Conservation (phyloP, 1,140 invertebrate species). For the Drosophila ohnishii region DNA sequence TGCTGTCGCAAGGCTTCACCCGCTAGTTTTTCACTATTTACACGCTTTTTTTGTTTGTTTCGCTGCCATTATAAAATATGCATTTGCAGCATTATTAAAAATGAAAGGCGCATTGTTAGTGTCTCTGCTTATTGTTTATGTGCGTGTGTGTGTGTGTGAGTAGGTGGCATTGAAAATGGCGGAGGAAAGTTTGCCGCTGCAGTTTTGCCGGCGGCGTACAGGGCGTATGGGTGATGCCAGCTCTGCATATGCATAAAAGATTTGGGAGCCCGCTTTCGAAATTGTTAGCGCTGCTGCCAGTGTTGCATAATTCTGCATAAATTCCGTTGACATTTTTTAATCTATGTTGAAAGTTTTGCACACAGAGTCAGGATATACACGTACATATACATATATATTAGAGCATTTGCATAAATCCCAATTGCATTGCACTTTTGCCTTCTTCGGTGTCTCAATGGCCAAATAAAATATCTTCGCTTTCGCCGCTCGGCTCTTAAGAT, state of each 20-base stretch:
- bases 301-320: conserved; percentile 75
- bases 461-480: conserved; percentile 73
- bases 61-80: conserved; percentile 70
- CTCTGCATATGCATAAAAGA: conserved; percentile 75
- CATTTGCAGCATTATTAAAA: conserved; percentile 73
- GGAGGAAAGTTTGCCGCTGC: conserved; percentile 43
- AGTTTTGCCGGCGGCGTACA: conserved; percentile 36
- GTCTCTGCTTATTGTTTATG: conserved; percentile 12
- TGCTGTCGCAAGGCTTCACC: conserved; percentile 35
- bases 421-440: conserved; percentile 76
- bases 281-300: conserved; percentile 31
- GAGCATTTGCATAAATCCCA: conserved; percentile 78
- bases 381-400: conserved; percentile 53
- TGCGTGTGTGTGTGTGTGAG: neutral
- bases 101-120: conserved; percentile 51
- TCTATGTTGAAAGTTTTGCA: conserved; percentile 72
- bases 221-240: conserved; percentile 70
- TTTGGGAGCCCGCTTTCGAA: conserved; percentile 32
- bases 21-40: conserved; percentile 47
- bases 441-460: conserved; percentile 73
- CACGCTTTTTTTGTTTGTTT: conserved; percentile 31
- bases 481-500: conserved; percentile 25
- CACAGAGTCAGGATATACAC: conserved; percentile 8
- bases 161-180: conserved; percentile 63
- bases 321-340: conserved; percentile 78